phyloP scores from a whole-genome alignment of 2,113 vertebrate genomes.

The Philantomba maxwellii region DNA sequence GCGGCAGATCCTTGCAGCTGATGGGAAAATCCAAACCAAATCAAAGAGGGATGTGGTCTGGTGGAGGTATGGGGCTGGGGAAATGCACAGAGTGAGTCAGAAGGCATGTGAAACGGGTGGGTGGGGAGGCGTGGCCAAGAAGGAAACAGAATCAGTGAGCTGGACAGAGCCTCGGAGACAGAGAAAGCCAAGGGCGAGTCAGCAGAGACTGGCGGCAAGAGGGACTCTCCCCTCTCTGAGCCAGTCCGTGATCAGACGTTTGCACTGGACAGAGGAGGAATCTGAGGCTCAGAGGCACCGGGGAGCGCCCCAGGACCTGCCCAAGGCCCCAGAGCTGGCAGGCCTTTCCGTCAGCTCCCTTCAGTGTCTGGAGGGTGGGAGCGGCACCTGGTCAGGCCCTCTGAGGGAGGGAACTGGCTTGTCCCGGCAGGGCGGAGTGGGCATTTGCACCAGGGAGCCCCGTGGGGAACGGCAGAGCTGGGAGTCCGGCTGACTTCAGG shows the following conservation, averaged over 20 bases:
- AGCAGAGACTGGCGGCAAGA: not conserved
- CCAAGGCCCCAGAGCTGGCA: not conserved
- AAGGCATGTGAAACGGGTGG: not conserved
- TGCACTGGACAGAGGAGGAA: not conserved
- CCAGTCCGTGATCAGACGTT: not conserved
- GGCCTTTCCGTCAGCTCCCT: not conserved
- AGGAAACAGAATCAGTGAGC: not conserved
- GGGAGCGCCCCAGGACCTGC: not conserved
- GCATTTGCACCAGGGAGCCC: not conserved
- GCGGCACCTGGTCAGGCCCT: rapidly evolving
- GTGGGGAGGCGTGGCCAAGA: not conserved
- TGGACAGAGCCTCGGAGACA: not conserved
- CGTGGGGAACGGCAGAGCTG: not conserved
- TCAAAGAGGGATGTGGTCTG: not conserved
- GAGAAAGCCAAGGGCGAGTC: not conserved
- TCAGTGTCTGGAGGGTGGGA: rapidly evolving
- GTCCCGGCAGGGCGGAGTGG: rapidly evolving
- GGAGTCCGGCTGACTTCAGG: not conserved
- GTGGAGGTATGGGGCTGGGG: not conserved
- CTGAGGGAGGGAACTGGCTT: not conserved
- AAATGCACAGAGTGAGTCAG: not conserved
- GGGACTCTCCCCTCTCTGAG: not conserved
- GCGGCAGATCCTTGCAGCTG: no score
- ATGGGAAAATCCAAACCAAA: not conserved
- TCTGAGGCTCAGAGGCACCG: not conserved